Evolutionary conservation across 2,888 invertebrate genomes (phyloP).

Genomic region (Meiosimyza platycephala): DNA sequence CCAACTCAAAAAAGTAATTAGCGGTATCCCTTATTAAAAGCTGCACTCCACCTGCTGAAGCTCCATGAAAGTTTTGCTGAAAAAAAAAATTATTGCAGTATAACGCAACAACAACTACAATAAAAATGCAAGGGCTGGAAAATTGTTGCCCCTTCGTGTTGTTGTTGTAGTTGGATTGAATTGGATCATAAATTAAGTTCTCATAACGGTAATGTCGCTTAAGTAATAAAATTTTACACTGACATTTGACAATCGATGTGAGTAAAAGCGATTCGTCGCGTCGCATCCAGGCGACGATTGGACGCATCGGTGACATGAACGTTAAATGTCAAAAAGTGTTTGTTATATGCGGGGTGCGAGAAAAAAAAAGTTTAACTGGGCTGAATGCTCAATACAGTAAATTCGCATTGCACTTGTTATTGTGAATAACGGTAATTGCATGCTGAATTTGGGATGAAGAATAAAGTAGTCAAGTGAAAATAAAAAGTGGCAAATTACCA

Average conservation of each 20-base stretch:
- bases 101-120: conserved; percentile 39
- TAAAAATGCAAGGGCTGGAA: conserved; percentile 39
- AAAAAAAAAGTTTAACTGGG: neutral
- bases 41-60: conserved; percentile 8
- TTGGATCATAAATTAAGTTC: conserved; percentile 66
- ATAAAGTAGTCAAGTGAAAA: conserved; percentile 1
- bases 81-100: conserved; percentile 56
- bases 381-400: neutral
- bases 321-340: conserved; percentile 32
- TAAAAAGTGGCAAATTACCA: neutral
- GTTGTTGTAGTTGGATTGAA: conserved; percentile 45
- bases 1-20: no score
- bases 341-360: conserved; percentile 11
- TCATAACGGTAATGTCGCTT: conserved; percentile 64
- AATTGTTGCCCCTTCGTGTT: conserved; percentile 46
- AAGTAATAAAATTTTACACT: conserved; percentile 65
- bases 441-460: neutral
- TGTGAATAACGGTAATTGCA: conserved; percentile 13
- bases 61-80: conserved; percentile 53
- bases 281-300: conserved; percentile 35
- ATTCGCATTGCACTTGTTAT: conserved; percentile 31
- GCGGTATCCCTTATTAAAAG: neutral
- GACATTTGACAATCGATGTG: conserved; percentile 65
- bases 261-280: conserved; percentile 35
- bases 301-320: conserved; percentile 37